Evolutionary conservation across 2,888 invertebrate genomes (phyloP).

Genomic region (Callinectes sapidus): DNA sequence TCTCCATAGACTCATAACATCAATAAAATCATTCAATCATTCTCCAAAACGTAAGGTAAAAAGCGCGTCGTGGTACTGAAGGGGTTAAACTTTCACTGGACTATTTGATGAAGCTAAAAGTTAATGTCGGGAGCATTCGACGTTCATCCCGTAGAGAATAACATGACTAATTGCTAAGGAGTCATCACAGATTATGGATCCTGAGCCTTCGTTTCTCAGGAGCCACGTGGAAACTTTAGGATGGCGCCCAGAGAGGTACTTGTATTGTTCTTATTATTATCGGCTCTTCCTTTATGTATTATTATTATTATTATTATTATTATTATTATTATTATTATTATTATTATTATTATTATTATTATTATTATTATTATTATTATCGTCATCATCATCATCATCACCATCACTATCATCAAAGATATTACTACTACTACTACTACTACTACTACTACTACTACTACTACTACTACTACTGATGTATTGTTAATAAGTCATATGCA

Average conservation of each 20-base stretch:
- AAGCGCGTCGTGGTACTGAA: no score
- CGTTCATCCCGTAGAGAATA: not conserved
- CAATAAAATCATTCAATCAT: no score
- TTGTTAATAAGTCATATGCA: no score
- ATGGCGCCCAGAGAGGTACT: not conserved
- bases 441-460: not conserved
- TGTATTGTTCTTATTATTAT: not conserved
- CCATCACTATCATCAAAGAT: not conserved
- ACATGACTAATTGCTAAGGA: not conserved
- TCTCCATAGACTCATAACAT: no score
- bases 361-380: constrained; percentile 38
- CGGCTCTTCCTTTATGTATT: not conserved
- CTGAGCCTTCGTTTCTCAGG: not conserved
- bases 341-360: constrained; percentile 20
- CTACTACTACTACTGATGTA: no score
- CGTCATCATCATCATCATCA: constrained; percentile 45
- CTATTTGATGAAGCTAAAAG: no score
- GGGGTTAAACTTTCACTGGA: no score
- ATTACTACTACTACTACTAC: no score
- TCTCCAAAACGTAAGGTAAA: no score
- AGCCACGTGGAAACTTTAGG: not conserved
- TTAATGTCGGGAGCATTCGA: not conserved
- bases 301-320: constrained; percentile 41
- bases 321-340: constrained; percentile 43
- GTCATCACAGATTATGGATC: not conserved